These are phyloP conservation scores for Mongoloraphidia duomilia DNA, from an alignment of 2,888 invertebrate species.

Conservation along the genomic window DNA sequence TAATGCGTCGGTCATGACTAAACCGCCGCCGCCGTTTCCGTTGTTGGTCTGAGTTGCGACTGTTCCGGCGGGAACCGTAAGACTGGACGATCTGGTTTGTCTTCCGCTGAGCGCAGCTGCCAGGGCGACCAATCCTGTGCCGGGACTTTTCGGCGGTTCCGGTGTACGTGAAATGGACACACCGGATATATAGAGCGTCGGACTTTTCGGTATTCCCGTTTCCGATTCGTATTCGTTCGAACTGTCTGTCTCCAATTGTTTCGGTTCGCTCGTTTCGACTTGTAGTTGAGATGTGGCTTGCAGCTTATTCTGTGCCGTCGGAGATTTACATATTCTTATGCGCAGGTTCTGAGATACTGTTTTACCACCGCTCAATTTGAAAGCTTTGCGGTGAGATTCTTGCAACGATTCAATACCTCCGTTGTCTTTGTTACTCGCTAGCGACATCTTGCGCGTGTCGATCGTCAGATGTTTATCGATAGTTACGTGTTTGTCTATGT, in stretches of 20 bases:
- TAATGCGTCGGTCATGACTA: slow-evolving; percentile 25
- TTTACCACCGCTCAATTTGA: slow-evolving; percentile 13
- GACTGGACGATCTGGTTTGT: slow-evolving; percentile 34
- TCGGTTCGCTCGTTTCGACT: neutral
- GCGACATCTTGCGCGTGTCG: no score
- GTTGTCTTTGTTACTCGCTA: no score
- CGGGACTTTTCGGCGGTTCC: slow-evolving; percentile 34
- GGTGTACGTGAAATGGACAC: slow-evolving; percentile 40
- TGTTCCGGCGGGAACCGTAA: slow-evolving; percentile 30
- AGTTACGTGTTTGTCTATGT: no score
- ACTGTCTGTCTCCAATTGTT: slow-evolving; percentile 31
- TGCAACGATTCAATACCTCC: no score
- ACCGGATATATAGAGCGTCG: slow-evolving; percentile 40
- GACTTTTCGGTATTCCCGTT: slow-evolving; percentile 39
- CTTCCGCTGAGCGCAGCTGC: slow-evolving; percentile 26
- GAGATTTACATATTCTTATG: slow-evolving; percentile 29
- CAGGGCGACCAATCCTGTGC: slow-evolving; percentile 16
- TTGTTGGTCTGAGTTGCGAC: slow-evolving; percentile 2
- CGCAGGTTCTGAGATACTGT: slow-evolving; percentile 25
- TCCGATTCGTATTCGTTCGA: slow-evolving; percentile 41
- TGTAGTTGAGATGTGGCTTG: neutral
- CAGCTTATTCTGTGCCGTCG: slow-evolving; percentile 10
- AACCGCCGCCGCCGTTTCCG: neutral
- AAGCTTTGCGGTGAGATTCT: slow-evolving; percentile 1
- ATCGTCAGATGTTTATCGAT: no score